These are phyloP conservation scores for Sinocyclocheilus rhinocerous DNA, from an alignment of 2,113 vertebrate species.

Conservation along the genomic window DNA sequence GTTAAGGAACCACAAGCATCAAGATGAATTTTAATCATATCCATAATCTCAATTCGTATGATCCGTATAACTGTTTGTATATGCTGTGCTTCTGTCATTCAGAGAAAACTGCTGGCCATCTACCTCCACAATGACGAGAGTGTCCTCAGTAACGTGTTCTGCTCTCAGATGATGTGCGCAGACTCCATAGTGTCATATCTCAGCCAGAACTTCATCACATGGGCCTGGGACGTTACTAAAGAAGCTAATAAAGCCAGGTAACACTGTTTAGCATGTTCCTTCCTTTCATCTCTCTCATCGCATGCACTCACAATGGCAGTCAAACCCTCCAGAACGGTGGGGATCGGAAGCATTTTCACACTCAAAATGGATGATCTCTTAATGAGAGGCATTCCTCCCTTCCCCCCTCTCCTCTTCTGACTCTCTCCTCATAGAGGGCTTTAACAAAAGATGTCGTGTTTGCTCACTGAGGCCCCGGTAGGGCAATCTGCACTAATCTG, in stretches of 20 bases:
- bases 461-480: constrained; percentile 74
- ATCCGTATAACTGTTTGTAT: background rate
- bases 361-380: constrained; percentile 61
- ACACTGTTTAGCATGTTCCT: constrained; percentile 13
- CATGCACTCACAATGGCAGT: background rate
- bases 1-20: background rate
- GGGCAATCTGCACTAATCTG: constrained; percentile 76
- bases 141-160: constrained; percentile 98
- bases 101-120: constrained; percentile 99
- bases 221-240: constrained; percentile 99
- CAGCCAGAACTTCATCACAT: constrained; percentile 99
- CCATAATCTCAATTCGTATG: background rate
- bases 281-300: background rate
- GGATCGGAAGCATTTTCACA: constrained; percentile 55
- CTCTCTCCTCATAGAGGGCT: constrained; percentile 61
- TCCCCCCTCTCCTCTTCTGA: constrained; percentile 61
- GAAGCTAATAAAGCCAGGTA: constrained; percentile 98
- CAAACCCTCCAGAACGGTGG: constrained; percentile 21
- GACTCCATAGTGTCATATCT: constrained; percentile 98
- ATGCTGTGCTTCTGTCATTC: constrained; percentile 49
- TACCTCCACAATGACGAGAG: constrained; percentile 99
- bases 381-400: constrained; percentile 63
- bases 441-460: constrained; percentile 78
- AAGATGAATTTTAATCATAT: background rate
- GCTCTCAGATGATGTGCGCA: constrained; percentile 99